Percentiles rank a stretch among this genome's conserved stretches.
These are phyloP conservation scores for Ariopsis seemanni DNA, from an alignment of 2,113 vertebrate species.

Conservation along the genomic window DNA sequence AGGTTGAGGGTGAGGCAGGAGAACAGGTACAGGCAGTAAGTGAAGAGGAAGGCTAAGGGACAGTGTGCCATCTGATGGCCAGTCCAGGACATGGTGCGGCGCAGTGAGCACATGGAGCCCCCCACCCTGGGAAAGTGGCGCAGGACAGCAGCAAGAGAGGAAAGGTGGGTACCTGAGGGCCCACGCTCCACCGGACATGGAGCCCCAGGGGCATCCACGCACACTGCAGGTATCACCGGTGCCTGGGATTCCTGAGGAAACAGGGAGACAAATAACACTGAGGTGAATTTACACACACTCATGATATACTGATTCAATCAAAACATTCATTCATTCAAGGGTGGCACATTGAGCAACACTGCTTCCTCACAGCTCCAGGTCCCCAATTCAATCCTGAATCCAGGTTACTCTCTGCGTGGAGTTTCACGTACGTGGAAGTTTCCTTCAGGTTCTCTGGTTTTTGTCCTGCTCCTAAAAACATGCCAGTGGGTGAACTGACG, in stretches of 20 bases:
- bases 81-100: slow-evolving; percentile 78
- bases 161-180: slow-evolving; percentile 92
- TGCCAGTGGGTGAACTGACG: not conserved
- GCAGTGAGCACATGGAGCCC: slow-evolving; percentile 76
- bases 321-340: not conserved
- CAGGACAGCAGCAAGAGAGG: slow-evolving; percentile 79
- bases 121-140: slow-evolving; percentile 71
- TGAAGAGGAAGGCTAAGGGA: slow-evolving; percentile 87
- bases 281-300: not conserved
- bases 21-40: slow-evolving; percentile 82
- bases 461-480: not conserved
- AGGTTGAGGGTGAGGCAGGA: slow-evolving; percentile 76
- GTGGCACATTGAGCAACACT: not conserved
- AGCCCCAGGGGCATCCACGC: slow-evolving; percentile 72
- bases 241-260: slow-evolving; percentile 77
- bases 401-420: not conserved
- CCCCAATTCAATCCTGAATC: not conserved
- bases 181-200: slow-evolving; percentile 72
- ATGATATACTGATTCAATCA: not conserved
- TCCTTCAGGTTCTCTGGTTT: not conserved
- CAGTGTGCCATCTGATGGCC: slow-evolving; percentile 86
- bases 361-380: not conserved
- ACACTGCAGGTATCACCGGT: slow-evolving; percentile 64
- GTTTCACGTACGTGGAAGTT: not conserved
- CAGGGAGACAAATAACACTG: not conserved